A percentile compares a stretch with the other conserved stretches of the same genome.
Evolutionary conservation across 2,113 vertebrate species (phyloP).

Genomic region (Nycticorax nycticorax): DNA sequence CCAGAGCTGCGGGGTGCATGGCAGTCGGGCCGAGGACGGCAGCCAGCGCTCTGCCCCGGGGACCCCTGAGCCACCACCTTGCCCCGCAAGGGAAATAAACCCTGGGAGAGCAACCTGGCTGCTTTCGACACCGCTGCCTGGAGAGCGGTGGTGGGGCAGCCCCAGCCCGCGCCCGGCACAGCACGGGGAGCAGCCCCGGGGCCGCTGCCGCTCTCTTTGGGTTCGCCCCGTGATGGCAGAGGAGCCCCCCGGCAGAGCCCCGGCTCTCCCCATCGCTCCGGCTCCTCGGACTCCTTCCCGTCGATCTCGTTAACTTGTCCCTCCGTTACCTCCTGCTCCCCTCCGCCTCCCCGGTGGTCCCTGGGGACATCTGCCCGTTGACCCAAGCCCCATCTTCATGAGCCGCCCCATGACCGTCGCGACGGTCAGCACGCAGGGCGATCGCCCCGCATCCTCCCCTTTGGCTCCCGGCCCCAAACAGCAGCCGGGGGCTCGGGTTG

Average conservation of each 20-base stretch:
- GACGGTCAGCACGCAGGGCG: not conserved
- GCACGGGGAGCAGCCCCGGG: not conserved
- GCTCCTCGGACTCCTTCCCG: not conserved
- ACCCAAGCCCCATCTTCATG: not conserved
- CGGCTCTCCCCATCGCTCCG: not conserved
- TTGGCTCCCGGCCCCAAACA: not conserved
- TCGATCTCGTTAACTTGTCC: not conserved
- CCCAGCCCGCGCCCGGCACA: not conserved
- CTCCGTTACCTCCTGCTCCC: not conserved
- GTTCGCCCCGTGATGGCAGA: not conserved
- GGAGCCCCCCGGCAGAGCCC: not conserved
- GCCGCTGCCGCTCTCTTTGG: accelerated
- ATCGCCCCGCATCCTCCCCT: not conserved
- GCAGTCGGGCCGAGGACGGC: not conserved
- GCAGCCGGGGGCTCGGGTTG: not conserved
- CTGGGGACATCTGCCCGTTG: not conserved
- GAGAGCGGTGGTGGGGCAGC: not conserved
- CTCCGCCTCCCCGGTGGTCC: not conserved
- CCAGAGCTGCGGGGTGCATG: accelerated
- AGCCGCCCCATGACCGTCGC: not conserved
- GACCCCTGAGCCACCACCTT: not conserved
- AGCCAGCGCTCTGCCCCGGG: not conserved
- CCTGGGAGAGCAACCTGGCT: not conserved
- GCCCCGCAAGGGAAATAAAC: not conserved
- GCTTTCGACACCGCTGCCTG: not conserved